Conservation (phyloP, 2,888 invertebrate species). For the Nipponacmea schrenckii region DNA sequence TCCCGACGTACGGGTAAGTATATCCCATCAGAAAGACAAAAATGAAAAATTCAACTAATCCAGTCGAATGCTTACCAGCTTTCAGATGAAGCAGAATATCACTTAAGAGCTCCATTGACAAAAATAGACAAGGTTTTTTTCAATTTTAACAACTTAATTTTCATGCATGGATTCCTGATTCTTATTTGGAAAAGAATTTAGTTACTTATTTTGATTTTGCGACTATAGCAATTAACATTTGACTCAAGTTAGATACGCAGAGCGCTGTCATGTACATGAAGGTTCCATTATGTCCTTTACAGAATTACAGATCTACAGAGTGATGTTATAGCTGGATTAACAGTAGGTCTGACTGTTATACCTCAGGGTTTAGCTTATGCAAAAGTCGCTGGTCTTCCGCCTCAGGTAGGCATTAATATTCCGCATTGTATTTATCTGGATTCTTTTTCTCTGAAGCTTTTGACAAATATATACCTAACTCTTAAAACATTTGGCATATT, state of each 20-base stretch:
- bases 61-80: neutral
- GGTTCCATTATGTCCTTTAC: constrained; percentile 35
- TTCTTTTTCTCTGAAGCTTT: too few species aligned
- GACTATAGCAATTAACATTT: too few species aligned
- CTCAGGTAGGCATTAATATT: constrained; percentile 74
- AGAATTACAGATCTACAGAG: constrained; percentile 80
- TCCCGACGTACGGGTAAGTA: constrained; percentile 51
- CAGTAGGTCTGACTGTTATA: constrained; percentile 91
- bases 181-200: neutral
- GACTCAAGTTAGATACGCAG: too few species aligned
- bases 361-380: constrained; percentile 94
- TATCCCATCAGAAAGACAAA: too few species aligned
- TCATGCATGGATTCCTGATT: neutral
- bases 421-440: neutral
- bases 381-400: constrained; percentile 84
- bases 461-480: too few species aligned
- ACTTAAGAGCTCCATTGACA: too few species aligned
- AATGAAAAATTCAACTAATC: too few species aligned
- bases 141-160: too few species aligned
- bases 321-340: constrained; percentile 89
- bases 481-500: too few species aligned
- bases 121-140: too few species aligned
- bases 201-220: neutral
- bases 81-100: too few species aligned
- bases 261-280: too few species aligned